Evolutionary conservation across 2,113 vertebrate genomes (phyloP).

Genomic region (Butorides virescens): DNA sequence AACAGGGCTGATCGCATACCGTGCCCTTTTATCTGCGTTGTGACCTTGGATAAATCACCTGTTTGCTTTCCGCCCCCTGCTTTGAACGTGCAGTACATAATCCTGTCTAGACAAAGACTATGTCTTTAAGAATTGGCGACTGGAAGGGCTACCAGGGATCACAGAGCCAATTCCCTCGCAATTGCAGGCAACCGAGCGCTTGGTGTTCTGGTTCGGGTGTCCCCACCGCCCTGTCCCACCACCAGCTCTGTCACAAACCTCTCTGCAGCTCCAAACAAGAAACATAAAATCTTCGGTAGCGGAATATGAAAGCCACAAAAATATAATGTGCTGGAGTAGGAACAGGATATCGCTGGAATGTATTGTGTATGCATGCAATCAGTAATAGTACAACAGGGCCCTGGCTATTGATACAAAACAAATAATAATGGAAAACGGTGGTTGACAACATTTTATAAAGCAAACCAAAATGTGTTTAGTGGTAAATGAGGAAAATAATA

Average conservation of each 20-base stretch:
- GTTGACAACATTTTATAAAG: neutral
- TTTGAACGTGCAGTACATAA: neutral
- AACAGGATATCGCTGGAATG: neutral
- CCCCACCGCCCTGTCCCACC: neutral
- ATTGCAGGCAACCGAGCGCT: neutral
- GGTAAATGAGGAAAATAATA: conserved; percentile 37
- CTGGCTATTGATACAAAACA: conserved; percentile 22
- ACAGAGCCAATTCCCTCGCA: fast-evolving
- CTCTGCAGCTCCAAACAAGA: neutral
- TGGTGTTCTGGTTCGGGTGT: neutral
- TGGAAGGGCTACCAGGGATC: neutral
- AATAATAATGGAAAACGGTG: neutral
- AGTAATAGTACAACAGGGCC: neutral
- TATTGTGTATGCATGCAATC: neutral
- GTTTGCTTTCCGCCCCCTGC: neutral
- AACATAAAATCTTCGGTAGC: neutral
- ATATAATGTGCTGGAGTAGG: neutral
- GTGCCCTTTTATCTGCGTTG: neutral
- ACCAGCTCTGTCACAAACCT: neutral
- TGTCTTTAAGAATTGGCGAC: neutral
- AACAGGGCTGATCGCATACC: neutral
- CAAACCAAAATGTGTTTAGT: neutral
- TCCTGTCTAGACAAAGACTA: neutral
- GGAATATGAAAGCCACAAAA: neutral
- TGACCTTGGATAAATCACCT: neutral